Evolutionary conservation across 2,888 invertebrate genomes (phyloP), one percentile per base, ranked within the genome.

Genomic region (Ochropleura leucogaster): DNA sequence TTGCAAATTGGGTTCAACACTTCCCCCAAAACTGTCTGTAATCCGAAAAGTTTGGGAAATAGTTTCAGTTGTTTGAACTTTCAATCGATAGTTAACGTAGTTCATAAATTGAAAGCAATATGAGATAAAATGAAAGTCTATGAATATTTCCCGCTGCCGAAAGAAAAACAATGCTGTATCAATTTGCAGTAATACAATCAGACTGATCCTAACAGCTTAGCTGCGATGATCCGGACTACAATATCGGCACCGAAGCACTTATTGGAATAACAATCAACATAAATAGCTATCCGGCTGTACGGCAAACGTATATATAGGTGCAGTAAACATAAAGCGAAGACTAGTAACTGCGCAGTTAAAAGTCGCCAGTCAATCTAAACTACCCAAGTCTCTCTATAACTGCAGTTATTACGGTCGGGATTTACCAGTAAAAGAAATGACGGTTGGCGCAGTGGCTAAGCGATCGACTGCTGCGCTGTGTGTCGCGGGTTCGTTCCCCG

Each of bases 191-290:
- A 53, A 59, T 63, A 47, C 47, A 74, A 59, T 47, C 47, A 73
- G n/a, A 12, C 20, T 53, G 18, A 53, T 30, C 67, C 12, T 47
- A 68, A 64, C 47, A 59, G 68, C 64, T 79, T 65, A 74, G 49
- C n/a, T 5, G 14, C 51, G 64, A 79, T 80, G 18, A 80, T 53
- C 64, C 44, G 40, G 20, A 47, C 44, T 64, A 49, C 20, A 64
- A 68, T 68, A 68, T 64, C 30, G 46, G 18, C 42, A 68, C 47
- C 53, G 20, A 55, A 60, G 47, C 57, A 49, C 74, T 74, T 65
- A 79, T 68, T 68, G 40, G 62, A 80, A 80, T 68, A 64, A 64
- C 67, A 68, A 53, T 55, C 40, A 53, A 44, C 16, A 69, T 49
- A 49, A 72, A 72, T 42, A 70, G 7, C 44, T 57, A 14, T 40